Evolutionary conservation across 2,888 invertebrate genomes (phyloP).

Genomic region (Erebia aethiops): DNA sequence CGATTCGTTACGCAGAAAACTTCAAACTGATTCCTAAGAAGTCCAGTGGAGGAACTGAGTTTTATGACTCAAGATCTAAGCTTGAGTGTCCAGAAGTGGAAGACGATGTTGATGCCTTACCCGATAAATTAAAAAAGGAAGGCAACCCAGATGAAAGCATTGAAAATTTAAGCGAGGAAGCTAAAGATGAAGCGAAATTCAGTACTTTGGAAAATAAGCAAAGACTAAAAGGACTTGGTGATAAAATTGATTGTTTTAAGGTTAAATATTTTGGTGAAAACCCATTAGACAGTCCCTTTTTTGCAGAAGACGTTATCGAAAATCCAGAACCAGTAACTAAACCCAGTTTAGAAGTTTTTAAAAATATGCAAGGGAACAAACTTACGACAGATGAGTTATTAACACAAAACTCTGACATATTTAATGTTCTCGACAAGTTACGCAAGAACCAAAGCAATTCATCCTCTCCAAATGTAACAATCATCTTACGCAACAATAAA

Average conservation of each 20-base stretch:
- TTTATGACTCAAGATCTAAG: conserved; percentile 85
- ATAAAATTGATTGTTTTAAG: conserved; percentile 89
- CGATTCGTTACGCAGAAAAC: conserved; percentile 86
- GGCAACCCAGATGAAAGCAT: conserved; percentile 50
- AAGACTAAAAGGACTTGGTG: conserved; percentile 85
- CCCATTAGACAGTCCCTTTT: conserved; percentile 89
- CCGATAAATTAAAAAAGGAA: conserved; percentile 71
- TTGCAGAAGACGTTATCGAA: conserved; percentile 81
- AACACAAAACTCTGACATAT: conserved; percentile 31
- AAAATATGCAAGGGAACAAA: conserved; percentile 29
- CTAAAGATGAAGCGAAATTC: conserved; percentile 47
- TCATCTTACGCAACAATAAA: background rate
- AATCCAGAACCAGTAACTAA: conserved; percentile 70
- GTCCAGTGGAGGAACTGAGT: conserved; percentile 85
- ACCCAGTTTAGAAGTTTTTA: conserved; percentile 51
- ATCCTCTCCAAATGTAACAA: background rate
- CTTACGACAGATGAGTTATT: background rate
- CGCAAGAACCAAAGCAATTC: conserved; percentile 22
- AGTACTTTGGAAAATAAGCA: conserved; percentile 63
- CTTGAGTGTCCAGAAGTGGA: conserved; percentile 82
- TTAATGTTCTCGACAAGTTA: conserved; percentile 24
- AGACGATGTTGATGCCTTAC: conserved; percentile 79
- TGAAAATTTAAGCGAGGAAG: conserved; percentile 47
- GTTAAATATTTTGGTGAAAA: conserved; percentile 88
- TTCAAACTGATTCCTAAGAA: conserved; percentile 85